A percentile compares a stretch with the other conserved stretches of the same genome.
These are phyloP conservation scores for Hystrix brachyura DNA, from an alignment of 2,113 vertebrate genomes.

Conservation along the genomic window DNA sequence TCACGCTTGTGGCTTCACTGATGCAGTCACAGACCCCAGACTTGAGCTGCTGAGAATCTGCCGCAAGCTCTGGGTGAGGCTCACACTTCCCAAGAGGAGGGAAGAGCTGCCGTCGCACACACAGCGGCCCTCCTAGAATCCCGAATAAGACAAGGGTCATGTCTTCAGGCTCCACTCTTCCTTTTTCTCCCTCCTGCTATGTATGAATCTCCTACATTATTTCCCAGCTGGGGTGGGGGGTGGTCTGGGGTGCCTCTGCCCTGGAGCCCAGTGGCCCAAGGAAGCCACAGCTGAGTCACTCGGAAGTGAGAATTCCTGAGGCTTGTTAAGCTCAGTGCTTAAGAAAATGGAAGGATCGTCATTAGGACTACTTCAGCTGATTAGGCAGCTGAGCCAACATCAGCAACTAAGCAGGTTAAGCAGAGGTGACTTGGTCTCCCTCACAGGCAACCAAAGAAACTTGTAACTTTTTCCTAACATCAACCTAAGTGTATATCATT, in stretches of 20 bases:
- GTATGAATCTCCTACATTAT: constrained; percentile 23
- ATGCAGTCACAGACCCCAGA: neutral
- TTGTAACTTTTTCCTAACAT: constrained; percentile 59
- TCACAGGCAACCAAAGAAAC: constrained; percentile 55
- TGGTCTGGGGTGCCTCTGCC: neutral
- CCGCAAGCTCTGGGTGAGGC: neutral
- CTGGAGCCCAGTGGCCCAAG: constrained; percentile 46
- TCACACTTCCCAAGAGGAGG: neutral
- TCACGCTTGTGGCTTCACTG: neutral
- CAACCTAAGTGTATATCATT: neutral
- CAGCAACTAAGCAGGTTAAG: neutral
- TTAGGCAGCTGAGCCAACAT: constrained; percentile 44
- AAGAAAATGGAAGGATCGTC: constrained; percentile 13
- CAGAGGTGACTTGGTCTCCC: neutral
- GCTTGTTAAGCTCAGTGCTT: constrained; percentile 63
- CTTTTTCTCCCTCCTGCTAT: neutral
- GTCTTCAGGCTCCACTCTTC: neutral
- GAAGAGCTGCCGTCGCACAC: neutral
- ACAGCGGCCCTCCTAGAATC: neutral
- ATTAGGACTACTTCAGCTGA: constrained; percentile 72
- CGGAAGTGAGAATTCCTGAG: constrained; percentile 60
- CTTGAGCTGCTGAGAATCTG: constrained; percentile 24
- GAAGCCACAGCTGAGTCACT: constrained; percentile 17
- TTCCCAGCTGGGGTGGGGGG: neutral
- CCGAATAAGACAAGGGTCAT: constrained; percentile 54